phyloP scores from a whole-genome alignment of 2,888 invertebrate species.

The Athalia rosae region DNA sequence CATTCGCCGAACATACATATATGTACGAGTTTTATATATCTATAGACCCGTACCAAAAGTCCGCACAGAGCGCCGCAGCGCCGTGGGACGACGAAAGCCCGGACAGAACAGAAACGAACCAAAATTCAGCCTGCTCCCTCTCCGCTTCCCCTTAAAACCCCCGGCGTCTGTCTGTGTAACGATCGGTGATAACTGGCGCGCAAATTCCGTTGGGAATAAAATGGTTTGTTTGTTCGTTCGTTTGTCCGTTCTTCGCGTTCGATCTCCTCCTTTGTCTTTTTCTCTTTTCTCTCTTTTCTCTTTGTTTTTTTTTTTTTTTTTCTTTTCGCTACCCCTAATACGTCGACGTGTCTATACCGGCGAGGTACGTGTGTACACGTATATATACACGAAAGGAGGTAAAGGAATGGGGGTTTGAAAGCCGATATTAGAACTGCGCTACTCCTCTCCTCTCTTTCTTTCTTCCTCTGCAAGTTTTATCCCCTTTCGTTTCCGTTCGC shows the following conservation, averaged over 20 bases:
- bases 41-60: not conserved
- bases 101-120: slow-evolving; percentile 2
- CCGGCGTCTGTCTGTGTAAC: slow-evolving; percentile 15
- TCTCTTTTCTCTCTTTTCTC: not conserved
- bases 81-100: not conserved
- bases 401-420: too few relatives aligned
- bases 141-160: not conserved
- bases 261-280: not conserved
- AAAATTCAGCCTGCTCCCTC: not conserved
- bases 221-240: slow-evolving; percentile 31
- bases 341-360: too few relatives aligned
- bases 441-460: too few relatives aligned
- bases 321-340: too few relatives aligned
- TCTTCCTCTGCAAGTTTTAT: too few relatives aligned
- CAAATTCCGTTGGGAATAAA: slow-evolving; percentile 31
- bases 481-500: too few relatives aligned
- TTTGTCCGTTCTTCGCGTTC: not conserved
- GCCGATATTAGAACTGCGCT: too few relatives aligned
- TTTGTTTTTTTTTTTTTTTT: not conserved
- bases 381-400: too few relatives aligned
- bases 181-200: slow-evolving; percentile 38
- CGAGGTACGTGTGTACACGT: too few relatives aligned
- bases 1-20: not conserved
- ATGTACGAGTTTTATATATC: not conserved
- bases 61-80: not conserved